phyloP scores from a whole-genome alignment of 2,888 invertebrate genomes.

The Melieria omissa region DNA sequence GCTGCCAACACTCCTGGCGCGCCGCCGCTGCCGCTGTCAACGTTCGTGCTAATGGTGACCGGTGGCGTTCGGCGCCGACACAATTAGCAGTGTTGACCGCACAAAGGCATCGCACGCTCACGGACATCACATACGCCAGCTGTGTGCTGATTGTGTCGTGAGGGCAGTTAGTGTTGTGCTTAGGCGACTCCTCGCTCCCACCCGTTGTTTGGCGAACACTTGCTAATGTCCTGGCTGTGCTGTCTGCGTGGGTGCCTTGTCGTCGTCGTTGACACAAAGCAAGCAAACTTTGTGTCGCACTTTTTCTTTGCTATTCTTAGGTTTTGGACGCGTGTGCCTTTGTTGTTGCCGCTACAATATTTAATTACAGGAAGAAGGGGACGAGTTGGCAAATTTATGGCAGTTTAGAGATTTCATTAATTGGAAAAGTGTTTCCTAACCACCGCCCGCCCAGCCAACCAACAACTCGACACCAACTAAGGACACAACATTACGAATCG shows the following conservation, averaged over 20 bases:
- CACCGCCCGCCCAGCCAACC: background rate
- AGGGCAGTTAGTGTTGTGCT: background rate
- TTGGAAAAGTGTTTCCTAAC: constrained; percentile 55
- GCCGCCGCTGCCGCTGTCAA: background rate
- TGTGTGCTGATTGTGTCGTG: background rate
- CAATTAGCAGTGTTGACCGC: constrained; percentile 20
- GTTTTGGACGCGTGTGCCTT: background rate
- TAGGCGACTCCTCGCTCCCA: background rate
- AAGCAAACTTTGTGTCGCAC: background rate
- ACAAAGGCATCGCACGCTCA: background rate
- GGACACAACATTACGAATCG: no score
- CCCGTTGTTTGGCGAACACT: background rate
- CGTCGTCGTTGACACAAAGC: background rate
- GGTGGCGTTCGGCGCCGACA: constrained; percentile 12
- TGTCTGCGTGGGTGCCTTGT: no score
- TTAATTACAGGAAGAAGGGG: constrained; percentile 28
- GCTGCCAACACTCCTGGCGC: no score
- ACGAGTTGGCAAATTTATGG: constrained; percentile 55
- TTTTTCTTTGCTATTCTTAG: background rate
- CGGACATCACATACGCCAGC: background rate
- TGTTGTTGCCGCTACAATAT: constrained; percentile 12
- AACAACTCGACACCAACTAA: no score
- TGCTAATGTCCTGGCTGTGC: constrained; percentile 7
- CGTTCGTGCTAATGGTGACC: background rate
- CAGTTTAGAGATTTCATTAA: constrained; percentile 63